A percentile compares a stretch with the other conserved stretches of the same genome.
These are phyloP conservation scores for Lydus trimaculatus DNA, from an alignment of 2,888 invertebrate species.

Conservation along the genomic window DNA sequence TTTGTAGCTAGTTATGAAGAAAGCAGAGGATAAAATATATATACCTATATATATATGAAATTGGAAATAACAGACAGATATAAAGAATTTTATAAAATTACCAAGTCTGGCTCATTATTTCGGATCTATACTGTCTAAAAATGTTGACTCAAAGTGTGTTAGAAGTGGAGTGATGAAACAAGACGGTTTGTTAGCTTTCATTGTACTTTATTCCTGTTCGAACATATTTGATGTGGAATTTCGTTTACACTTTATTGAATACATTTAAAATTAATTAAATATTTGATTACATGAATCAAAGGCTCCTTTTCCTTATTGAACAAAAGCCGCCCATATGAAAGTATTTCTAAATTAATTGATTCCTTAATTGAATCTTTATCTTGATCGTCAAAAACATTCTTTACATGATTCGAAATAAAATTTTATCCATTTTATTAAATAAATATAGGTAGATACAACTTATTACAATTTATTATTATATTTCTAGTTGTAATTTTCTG, in stretches of 20 bases:
- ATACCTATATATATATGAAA: too few relatives aligned
- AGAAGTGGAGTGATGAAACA: neutral
- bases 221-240: constrained; percentile 33
- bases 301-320: constrained; percentile 23
- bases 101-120: neutral
- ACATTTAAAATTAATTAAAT: constrained; percentile 36
- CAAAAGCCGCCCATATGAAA: constrained; percentile 20
- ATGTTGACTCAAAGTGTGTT: neutral
- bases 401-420: neutral
- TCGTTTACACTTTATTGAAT: constrained; percentile 33
- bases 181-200: constrained; percentile 13
- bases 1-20: neutral
- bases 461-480: too few relatives aligned
- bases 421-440: neutral
- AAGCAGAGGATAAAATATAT: neutral
- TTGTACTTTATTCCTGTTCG: constrained; percentile 21
- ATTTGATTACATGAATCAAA: constrained; percentile 35
- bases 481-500: neutral
- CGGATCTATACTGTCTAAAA: neutral
- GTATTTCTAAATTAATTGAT: constrained; percentile 28
- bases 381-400: constrained; percentile 9
- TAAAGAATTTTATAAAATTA: neutral
- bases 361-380: constrained; percentile 13
- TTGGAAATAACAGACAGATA: neutral
- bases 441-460: too few relatives aligned